Evolutionary conservation across 2,797 vertebrate genomes (phyloP), one percentile per base, ranked within the genome.

Genomic region (Chrysocyon brachyurus): DNA sequence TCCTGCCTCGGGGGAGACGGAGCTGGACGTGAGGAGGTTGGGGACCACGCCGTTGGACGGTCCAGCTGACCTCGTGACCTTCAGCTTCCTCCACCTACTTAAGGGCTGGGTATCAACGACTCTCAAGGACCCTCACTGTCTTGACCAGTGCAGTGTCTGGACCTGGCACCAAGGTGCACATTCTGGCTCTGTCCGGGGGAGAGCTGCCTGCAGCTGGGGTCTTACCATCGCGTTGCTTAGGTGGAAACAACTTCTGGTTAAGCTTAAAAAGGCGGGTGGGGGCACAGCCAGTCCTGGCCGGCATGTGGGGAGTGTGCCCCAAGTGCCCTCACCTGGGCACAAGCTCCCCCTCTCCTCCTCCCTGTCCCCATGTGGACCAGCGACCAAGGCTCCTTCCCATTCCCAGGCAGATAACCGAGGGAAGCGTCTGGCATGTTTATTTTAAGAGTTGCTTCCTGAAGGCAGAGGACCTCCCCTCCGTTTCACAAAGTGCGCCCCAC

Each of bases 381-480:
- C 3, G 17, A 31, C 21, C 0, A 0, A 12, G 5, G 26, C 52
- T 57, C 36, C 26, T n/a, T 75, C 66, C 73, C 49, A 26, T 91
- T 68, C 66, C 49, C 40, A 28, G 17, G 56, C 31, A 82, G 83
- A 82, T 24, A 16, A 5, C 11, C 21, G 7, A 61, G n/a, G 49
- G 46, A 84, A 52, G 26, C 94, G 28, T 73, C 95, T 63, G 12
- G 7, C 33, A 31, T 79, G 36, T 82, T 95, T 98, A 95, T 97
- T 97, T 98, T 97, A 81, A 91, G 86, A 96, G 57, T 1, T 97
- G 83, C 93, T 57, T 57, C 52, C 72, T 64, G 61, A 95, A 95
- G 52, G 77, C 87, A 21, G 28, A 72, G 33, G 33, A 57, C 66
- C 54, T 70, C 61, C 61, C 59, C 77, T 93, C 63, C 81, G 21